Conservation (phyloP, 2,797 vertebrate genomes). For the Hafferia zeledoni region DNA sequence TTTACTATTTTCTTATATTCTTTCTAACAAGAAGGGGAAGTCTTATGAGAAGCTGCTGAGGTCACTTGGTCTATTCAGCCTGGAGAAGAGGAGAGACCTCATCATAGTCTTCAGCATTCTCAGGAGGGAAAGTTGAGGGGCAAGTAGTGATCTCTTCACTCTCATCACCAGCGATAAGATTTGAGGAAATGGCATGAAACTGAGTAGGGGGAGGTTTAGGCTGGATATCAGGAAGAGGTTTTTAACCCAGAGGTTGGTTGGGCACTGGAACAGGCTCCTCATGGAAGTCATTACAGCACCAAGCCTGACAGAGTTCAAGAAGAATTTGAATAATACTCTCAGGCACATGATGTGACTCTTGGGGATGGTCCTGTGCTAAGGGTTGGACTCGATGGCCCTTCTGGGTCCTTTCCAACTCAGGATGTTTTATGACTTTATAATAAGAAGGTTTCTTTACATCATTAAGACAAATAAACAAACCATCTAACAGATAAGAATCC, state of each 20-base stretch:
- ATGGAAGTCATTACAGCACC: not conserved
- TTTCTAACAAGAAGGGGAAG: not conserved
- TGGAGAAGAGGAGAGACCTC: not conserved
- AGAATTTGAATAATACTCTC: not conserved
- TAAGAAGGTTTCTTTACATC: not conserved
- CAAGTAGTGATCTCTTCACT: not conserved
- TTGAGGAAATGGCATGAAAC: not conserved
- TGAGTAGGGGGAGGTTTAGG: fast-evolving
- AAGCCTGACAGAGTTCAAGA: not conserved
- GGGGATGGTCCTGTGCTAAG: too few relatives aligned
- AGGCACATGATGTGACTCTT: not conserved
- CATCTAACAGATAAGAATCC: not conserved
- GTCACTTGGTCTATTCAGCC: not conserved
- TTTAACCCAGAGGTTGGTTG: not conserved
- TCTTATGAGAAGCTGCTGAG: not conserved
- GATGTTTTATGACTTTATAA: not conserved
- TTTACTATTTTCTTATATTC: not conserved
- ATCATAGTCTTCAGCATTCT: not conserved
- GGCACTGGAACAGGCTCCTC: not conserved
- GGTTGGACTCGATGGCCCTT: not conserved
- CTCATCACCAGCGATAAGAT: not conserved
- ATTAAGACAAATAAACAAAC: not conserved
- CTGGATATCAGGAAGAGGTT: not conserved
- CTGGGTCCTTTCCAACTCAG: not conserved
- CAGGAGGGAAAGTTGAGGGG: fast-evolving